Evolutionary conservation across 2,888 invertebrate genomes (phyloP).

Genomic region (Biston betularia): DNA sequence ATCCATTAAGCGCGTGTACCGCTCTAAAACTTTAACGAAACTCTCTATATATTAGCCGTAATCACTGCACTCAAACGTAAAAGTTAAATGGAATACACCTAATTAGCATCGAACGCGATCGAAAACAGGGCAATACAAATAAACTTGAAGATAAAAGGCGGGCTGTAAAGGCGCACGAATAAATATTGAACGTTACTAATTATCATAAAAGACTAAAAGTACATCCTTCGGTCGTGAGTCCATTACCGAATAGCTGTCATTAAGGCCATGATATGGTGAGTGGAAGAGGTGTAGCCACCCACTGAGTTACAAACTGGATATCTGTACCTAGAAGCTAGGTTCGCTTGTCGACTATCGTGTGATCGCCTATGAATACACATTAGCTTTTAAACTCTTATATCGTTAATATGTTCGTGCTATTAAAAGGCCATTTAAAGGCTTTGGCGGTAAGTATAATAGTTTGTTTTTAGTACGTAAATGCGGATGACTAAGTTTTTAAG

Average conservation of each 20-base stretch:
- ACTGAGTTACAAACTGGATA: slow-evolving; percentile 68
- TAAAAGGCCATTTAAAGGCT: slow-evolving; percentile 38
- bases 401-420: slow-evolving; percentile 57
- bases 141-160: slow-evolving; percentile 79
- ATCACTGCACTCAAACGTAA: slow-evolving; percentile 54
- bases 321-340: slow-evolving; percentile 56
- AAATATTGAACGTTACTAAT: slow-evolving; percentile 81
- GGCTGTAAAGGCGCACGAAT: slow-evolving; percentile 70
- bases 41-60: slow-evolving; percentile 44
- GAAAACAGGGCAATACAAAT: slow-evolving; percentile 71
- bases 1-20: slow-evolving; percentile 35
- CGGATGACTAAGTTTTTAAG: slow-evolving; percentile 7
- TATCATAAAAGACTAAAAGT: slow-evolving; percentile 73
- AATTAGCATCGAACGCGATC: slow-evolving; percentile 67
- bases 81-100: slow-evolving; percentile 58
- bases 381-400: slow-evolving; percentile 61
- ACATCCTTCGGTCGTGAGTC: slow-evolving; percentile 66
- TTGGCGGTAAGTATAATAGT: slow-evolving; percentile 38
- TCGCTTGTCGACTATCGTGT: slow-evolving; percentile 55
- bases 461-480: slow-evolving; percentile 36
- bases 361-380: slow-evolving; percentile 69
- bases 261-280: slow-evolving; percentile 69
- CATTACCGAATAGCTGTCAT: slow-evolving; percentile 82
- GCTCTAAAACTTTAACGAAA: slow-evolving; percentile 24
- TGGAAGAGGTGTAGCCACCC: slow-evolving; percentile 69